These are phyloP conservation scores for Euplagia quadripunctaria DNA, from an alignment of 2,888 invertebrate species.

Conservation along the genomic window DNA sequence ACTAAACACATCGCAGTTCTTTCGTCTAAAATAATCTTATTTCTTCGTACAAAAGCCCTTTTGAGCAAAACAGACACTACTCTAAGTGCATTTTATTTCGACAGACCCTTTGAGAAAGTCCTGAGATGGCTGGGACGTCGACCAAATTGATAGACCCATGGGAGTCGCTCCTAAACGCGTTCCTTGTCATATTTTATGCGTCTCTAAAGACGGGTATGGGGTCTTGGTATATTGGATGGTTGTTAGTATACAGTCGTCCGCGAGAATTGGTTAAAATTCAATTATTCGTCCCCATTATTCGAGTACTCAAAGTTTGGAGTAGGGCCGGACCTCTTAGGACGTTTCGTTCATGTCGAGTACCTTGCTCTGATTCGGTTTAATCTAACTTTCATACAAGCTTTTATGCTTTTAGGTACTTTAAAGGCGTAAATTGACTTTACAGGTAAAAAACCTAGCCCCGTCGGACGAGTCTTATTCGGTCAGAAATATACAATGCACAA, in stretches of 20 bases:
- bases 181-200: conserved; percentile 33
- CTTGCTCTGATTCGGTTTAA: conserved; percentile 63
- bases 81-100: conserved; percentile 79
- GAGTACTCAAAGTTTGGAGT: conserved; percentile 66
- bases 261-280: conserved; percentile 78
- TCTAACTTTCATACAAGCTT: conserved; percentile 65
- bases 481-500: neutral
- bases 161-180: conserved; percentile 19
- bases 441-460: too few relatives aligned
- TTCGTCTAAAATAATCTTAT: conserved; percentile 71
- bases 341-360: conserved; percentile 61
- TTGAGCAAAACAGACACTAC: conserved; percentile 69
- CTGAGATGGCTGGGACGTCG: conserved; percentile 37
- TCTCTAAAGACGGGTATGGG: conserved; percentile 29
- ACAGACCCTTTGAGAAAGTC: conserved; percentile 69
- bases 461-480: too few relatives aligned
- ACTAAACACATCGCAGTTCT: conserved; percentile 54
- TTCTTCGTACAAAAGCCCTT: conserved; percentile 64
- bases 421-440: neutral
- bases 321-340: conserved; percentile 65
- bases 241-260: conserved; percentile 59
- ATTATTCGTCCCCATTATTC: conserved; percentile 78
- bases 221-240: conserved; percentile 48
- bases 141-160: conserved; percentile 53
- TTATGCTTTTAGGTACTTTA: conserved; percentile 34